These are phyloP conservation scores for Catocala fraxini DNA, from an alignment of 2,888 invertebrate species.

Conservation along the genomic window DNA sequence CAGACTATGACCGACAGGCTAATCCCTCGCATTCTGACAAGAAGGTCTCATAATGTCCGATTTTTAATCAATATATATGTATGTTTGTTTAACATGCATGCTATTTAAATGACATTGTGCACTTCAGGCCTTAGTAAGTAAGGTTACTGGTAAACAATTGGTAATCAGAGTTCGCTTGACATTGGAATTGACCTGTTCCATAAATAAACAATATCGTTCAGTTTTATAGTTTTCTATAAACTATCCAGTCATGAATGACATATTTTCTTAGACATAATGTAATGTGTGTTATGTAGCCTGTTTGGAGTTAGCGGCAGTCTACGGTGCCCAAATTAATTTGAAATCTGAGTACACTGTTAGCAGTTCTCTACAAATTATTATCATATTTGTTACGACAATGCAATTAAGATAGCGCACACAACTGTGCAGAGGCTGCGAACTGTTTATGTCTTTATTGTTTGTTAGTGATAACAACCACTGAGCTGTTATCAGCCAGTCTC, in stretches of 20 bases:
- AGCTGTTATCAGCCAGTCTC: constrained; percentile 71
- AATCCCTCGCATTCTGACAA: too few relatives aligned
- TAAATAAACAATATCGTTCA: neutral
- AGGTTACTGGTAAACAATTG: neutral
- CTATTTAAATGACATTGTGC: too few relatives aligned
- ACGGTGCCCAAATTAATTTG: neutral
- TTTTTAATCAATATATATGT: too few relatives aligned
- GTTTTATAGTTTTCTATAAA: constrained; percentile 1
- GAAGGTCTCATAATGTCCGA: too few relatives aligned
- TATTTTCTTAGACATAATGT: neutral
- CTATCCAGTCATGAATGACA: neutral
- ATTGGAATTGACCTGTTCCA: neutral
- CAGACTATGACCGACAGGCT: too few relatives aligned
- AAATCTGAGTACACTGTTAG: constrained; percentile 10
- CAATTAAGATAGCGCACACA: constrained; percentile 57
- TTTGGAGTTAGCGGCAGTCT: too few relatives aligned
- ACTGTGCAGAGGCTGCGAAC: constrained; percentile 43
- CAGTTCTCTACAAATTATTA: constrained; percentile 37
- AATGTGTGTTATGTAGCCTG: neutral
- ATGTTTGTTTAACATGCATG: too few relatives aligned
- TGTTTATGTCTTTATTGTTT: constrained; percentile 76
- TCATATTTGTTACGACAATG: constrained; percentile 53
- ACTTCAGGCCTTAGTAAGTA: too few relatives aligned
- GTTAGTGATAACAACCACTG: constrained; percentile 72
- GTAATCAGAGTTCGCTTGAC: constrained; percentile 1